Evolutionary conservation across 2,113 vertebrate species (phyloP), one percentile per base, ranked within the genome.

Genomic region (Amphilophus citrinellus): DNA sequence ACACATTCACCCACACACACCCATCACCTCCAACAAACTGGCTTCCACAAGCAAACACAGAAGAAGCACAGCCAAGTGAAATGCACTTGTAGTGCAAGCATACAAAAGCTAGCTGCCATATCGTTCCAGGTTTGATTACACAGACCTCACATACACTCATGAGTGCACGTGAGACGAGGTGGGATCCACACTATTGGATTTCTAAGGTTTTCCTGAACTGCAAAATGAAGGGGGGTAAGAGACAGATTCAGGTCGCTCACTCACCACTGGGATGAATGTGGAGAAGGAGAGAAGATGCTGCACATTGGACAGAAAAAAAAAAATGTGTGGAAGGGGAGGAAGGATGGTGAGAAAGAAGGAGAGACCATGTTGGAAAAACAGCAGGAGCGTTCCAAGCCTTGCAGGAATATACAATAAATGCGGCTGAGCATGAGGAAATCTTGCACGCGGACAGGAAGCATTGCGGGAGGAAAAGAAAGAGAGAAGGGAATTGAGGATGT

Each of bases 171-270:
- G 7, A 80, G 76, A 56, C 22, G 75, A 87, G 73, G 91, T 93
- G 82, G 88, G 66, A 88, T 65, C 61, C 59, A 77, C 22, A 5
- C 78, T 85, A 80, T 90, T 88, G 89, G 77, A 85, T 90, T 92
- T 91, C n/a, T 8, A 82, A 92, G 85, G 80, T 91, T 86, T 81
- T 91, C 71, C 77, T 88, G 86, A 88, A 88, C 88, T 59, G 75
- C 65, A 58, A 86, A 87, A 22, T 83, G 86, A 88, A 88, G 47
- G 80, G 81, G 24, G 82, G 78, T 87, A 90, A 84, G 83, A 93
- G 94, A 95, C 94, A 91, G 86, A 94, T 94, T 92, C 87, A 92
- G 94, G 93, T 93, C 92, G 90, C 53, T 94, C 92, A 90, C 82
- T 93, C 88, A 94, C 87, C 58, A 84, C 84, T 68, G 79, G 65